A percentile compares a stretch with the other conserved stretches of the same genome.
phyloP scores from a whole-genome alignment of 2,888 invertebrate genomes.

The Argynnis bischoffii region DNA sequence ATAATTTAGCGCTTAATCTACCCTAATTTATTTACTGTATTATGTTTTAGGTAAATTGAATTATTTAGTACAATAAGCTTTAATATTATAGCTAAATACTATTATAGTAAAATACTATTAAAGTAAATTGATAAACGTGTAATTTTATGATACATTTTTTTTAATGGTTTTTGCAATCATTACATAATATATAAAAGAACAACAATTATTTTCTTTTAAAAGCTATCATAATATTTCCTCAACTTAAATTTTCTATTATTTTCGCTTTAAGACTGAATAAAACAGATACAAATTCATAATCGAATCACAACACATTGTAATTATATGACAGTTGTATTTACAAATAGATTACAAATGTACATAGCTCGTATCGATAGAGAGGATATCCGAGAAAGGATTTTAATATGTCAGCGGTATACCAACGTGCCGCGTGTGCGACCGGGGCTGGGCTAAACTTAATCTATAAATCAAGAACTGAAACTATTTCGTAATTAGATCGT shows the following conservation, averaged over 20 bases:
- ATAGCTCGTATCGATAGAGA: constrained; percentile 43
- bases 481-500: constrained; percentile 83
- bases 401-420: constrained; percentile 68
- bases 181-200: too few species aligned
- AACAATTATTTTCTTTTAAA: too few species aligned
- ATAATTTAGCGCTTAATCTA: constrained; percentile 43
- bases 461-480: constrained; percentile 83
- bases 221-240: too few species aligned
- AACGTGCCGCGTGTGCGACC: constrained; percentile 67
- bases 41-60: constrained; percentile 16
- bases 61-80: constrained; percentile 10
- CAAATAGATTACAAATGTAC: constrained; percentile 20
- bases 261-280: neutral
- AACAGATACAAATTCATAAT: neutral
- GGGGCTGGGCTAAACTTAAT: constrained; percentile 71
- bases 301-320: neutral
- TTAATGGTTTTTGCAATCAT: too few species aligned
- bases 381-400: constrained; percentile 57
- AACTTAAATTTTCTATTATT: too few species aligned
- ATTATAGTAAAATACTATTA: too few species aligned
- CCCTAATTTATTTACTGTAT: constrained; percentile 37
- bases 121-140: neutral
- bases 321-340: constrained; percentile 4
- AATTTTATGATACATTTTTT: neutral
- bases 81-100: neutral